A percentile compares a stretch with the other conserved stretches of the same genome.
These are phyloP conservation scores for Clarias gariepinus DNA, from an alignment of 2,113 vertebrate genomes.

Conservation along the genomic window DNA sequence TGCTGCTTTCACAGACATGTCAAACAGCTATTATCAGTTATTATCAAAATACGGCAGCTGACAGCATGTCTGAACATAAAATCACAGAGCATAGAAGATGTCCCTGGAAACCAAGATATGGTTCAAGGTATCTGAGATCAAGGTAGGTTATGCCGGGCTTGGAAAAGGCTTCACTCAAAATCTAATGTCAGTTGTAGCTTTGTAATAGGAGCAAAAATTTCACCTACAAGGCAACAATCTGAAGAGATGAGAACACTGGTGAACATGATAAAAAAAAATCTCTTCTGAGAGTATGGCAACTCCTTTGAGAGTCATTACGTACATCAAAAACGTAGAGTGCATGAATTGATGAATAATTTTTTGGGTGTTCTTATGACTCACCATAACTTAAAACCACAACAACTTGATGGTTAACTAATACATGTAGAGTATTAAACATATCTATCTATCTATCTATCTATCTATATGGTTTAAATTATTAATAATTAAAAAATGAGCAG, in stretches of 20 bases:
- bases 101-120: not conserved
- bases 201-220: not conserved
- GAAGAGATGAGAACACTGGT: not conserved
- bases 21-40: not conserved
- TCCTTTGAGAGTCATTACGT: too few relatives aligned
- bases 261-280: not conserved
- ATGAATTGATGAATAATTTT: not conserved
- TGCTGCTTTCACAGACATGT: not conserved
- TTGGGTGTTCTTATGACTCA: not conserved
- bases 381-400: not conserved
- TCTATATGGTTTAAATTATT: not conserved
- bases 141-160: not conserved
- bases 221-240: not conserved
- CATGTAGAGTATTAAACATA: not conserved
- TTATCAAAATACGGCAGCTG: not conserved
- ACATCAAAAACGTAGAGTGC: not conserved
- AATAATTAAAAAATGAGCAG: not conserved
- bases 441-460: too few relatives aligned
- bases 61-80: not conserved
- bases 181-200: not conserved
- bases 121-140: not conserved
- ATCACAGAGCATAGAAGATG: not conserved
- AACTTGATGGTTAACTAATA: not conserved
- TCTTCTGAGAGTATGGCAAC: too few relatives aligned
- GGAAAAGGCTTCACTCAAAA: not conserved